Percentiles rank a stretch among this genome's conserved stretches.
Conservation (phyloP, 2,113 vertebrate genomes). For the Symphodus melops region DNA sequence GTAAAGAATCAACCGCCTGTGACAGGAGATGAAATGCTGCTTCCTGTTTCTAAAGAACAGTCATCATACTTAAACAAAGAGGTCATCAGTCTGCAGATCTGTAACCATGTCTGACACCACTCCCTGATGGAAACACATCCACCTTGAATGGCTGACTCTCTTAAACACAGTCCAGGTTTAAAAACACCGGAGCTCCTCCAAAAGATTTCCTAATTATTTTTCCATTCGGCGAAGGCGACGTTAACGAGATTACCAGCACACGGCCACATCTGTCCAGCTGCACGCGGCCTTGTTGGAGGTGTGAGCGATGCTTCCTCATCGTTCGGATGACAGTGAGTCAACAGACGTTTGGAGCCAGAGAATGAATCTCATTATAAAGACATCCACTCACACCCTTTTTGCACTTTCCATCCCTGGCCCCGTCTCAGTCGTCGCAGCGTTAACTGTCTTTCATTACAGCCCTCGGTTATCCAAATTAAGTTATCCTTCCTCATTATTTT, state of each 20-base stretch:
- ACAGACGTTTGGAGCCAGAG: conserved; percentile 12
- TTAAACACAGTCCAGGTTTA: not conserved
- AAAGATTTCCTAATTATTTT: conserved; percentile 17
- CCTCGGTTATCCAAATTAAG: conserved; percentile 65
- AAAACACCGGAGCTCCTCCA: not conserved
- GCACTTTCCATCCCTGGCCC: conserved; percentile 5
- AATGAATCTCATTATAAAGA: conserved; percentile 32
- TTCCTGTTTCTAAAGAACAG: not conserved
- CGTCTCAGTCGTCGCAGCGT: conserved; percentile 25
- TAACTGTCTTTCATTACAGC: conserved; percentile 71
- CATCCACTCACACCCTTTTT: conserved; percentile 1
- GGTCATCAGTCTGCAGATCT: too few species aligned
- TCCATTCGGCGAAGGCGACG: not conserved
- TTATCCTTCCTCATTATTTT: conserved; percentile 69
- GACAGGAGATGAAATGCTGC: not conserved
- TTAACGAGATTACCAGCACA: conserved; percentile 16
- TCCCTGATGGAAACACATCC: not conserved
- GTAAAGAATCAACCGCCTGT: too few species aligned
- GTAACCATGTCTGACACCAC: not conserved
- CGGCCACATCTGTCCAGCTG: conserved; percentile 6
- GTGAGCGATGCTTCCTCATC: conserved; percentile 7
- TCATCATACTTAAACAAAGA: not conserved
- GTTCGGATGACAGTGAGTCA: conserved; percentile 17
- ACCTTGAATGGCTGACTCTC: not conserved
- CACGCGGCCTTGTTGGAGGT: conserved; percentile 10